Evolutionary conservation across 2,888 invertebrate genomes (phyloP), one percentile per base, ranked within the genome.

Genomic region (Tenthredo notha): DNA sequence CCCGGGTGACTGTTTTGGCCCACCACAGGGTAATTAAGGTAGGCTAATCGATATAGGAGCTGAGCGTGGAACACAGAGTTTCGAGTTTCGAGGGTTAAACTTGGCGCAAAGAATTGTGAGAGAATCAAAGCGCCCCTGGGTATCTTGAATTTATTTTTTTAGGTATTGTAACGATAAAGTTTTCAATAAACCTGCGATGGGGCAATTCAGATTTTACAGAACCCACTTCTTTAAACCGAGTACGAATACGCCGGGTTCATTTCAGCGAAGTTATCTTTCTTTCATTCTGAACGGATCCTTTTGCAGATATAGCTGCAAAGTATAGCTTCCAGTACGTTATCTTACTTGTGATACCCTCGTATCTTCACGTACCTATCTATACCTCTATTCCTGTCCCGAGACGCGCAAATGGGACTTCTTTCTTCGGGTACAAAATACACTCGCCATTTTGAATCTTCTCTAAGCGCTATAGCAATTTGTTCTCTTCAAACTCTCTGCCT

Each of bases 341-440:
- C 72, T 74, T 43, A 43, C 40, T 25, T 21, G 10, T 25, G 72
- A 74, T 74, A 74, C 40, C 61, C 21, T 40, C 80, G 61, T 80
- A 80, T 40, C 40, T 80, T 61, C 21, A 21, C 61, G 40, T 43
- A 54, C 54, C 5, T 58, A 61, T 10, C 25, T 54, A 43, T 7
- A 25, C 33, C 29, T 12, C 65, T 12, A 12, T 33, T n/a, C 6
- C 43, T 7, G 12, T 25, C 43, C 40, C 0, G n/a, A 61, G 61
- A 80, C 40, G 37, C 37, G 80, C 61, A 80, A 80, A 80, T 80
- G 80, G 80, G 58, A 80, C 40, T 61, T 80, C 80, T 80, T 80
- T 80, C 40, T 80, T 80, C 25, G 40, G 9, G 25, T 12, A 18
- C 18, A 61, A 37, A 80, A 58, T 80, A 58, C 37, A 61, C 3